Evolutionary conservation across 2,113 vertebrate species (phyloP).

Genomic region (Xyrauchen texanus): DNA sequence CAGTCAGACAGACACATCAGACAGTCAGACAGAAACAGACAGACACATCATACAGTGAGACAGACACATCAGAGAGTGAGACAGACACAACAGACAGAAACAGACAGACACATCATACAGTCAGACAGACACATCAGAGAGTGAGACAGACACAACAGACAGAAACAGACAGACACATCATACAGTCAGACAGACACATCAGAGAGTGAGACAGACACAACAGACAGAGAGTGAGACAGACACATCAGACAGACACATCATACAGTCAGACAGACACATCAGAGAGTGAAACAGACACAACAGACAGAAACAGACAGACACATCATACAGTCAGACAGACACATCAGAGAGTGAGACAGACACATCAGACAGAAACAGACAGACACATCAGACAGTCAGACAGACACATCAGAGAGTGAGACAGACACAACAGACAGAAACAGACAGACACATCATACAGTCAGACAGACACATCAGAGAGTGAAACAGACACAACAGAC

Average conservation of each 20-base stretch:
- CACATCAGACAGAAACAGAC: too few relatives aligned
- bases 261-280: conserved; percentile 47
- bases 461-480: neutral
- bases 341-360: neutral
- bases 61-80: neutral
- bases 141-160: neutral
- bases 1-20: conserved; percentile 47
- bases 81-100: conserved; percentile 48
- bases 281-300: neutral
- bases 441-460: too few relatives aligned
- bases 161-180: too few relatives aligned
- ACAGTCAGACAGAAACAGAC: neutral
- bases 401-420: neutral
- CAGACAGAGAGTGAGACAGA: neutral
- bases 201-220: neutral
- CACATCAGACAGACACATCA: conserved; percentile 39
- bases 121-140: neutral
- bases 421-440: conserved; percentile 48
- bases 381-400: too few relatives aligned
- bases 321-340: too few relatives aligned
- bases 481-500: neutral
- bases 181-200: neutral
- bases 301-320: too few relatives aligned
- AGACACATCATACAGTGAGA: too few relatives aligned
- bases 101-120: too few relatives aligned